Evolutionary conservation across 1,140 invertebrate genomes (phyloP), one percentile per base, ranked within the genome.

Genomic region (Aphidius ervi): DNA sequence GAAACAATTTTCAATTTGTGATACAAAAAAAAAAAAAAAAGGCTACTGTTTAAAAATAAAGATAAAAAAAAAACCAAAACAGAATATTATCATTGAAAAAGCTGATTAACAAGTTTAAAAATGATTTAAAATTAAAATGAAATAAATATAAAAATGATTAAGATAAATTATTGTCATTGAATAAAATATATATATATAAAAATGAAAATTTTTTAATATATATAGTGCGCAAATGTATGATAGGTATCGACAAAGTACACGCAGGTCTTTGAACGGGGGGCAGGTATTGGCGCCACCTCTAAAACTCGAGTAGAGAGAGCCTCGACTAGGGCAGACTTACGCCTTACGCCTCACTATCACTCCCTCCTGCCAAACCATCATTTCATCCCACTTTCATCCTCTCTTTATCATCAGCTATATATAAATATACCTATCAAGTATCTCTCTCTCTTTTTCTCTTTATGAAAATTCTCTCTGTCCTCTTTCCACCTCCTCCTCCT

Each of bases 211-310:
- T 31, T 31, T 23, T 23, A 2, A 31, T 16, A 50, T 50, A 31
- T n/a, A 37, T 49, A 50, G 49, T 49, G 43, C 37, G 46, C 56
- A 58, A 49, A 48, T 54, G 52, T 41, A 58, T 48, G 46, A 65
- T 63, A 70, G 65, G 67, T 65, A 2, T 31, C 67, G 65, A 64
- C 65, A 70, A 68, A 68, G 63, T 54, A 58, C 62, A 65, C 61
- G 64, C 61, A 65, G 58, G 62, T 54, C 56, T 56, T 56, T 37
- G 52, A 56, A 53, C 59, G 63, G 61, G 23, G 72, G 70, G 72
- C 72, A 74, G 66, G 61, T 76, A 79, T 78, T 79, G 77, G 78
- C 77, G 77, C 77, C 77, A 80, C 77, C 77, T 80, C 77, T 76
- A 77, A 69, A 70, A 58, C 56, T 58, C 56, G 16, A 71, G 66